Conservation (phyloP, 2,888 invertebrate genomes). For the Limenitis camilla region DNA sequence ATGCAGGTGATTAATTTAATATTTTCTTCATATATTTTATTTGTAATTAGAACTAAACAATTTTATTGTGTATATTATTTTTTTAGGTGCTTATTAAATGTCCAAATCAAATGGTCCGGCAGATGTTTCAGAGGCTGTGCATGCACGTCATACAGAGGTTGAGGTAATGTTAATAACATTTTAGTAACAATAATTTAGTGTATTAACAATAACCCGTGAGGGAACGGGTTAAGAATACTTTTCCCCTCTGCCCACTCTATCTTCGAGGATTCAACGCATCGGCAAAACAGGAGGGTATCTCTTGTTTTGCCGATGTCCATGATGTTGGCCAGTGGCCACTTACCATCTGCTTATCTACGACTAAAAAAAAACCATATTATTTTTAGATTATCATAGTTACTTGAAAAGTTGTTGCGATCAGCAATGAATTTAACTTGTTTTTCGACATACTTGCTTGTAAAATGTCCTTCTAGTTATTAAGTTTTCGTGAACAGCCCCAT, state of each 20-base stretch:
- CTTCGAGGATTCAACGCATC: too few species aligned
- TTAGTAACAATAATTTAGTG: not conserved
- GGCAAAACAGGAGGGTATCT: too few species aligned
- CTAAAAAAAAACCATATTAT: too few species aligned
- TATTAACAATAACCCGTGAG: not conserved
- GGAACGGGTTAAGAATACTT: not conserved
- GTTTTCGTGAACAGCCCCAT: too few species aligned
- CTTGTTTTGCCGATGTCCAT: too few species aligned
- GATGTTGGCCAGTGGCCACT: too few species aligned
- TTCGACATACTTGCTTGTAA: not conserved
- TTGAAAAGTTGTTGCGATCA: not conserved
- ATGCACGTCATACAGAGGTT: slow-evolving; percentile 95
- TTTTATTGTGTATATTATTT: slow-evolving; percentile 14
- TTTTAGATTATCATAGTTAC: not conserved
- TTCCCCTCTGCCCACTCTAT: too few species aligned
- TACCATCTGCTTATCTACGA: too few species aligned
- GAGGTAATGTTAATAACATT: slow-evolving; percentile 58
- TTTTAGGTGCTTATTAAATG: slow-evolving; percentile 91
- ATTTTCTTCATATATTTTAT: not conserved
- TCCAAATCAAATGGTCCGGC: slow-evolving; percentile 96
- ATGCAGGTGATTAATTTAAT: slow-evolving; percentile 76
- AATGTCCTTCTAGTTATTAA: too few species aligned
- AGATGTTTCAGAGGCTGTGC: slow-evolving; percentile 96
- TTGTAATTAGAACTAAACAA: not conserved
- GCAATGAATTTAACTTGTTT: not conserved